Evolutionary conservation across 2,888 invertebrate genomes (phyloP).

Genomic region (Carpatolechia fugitivella): DNA sequence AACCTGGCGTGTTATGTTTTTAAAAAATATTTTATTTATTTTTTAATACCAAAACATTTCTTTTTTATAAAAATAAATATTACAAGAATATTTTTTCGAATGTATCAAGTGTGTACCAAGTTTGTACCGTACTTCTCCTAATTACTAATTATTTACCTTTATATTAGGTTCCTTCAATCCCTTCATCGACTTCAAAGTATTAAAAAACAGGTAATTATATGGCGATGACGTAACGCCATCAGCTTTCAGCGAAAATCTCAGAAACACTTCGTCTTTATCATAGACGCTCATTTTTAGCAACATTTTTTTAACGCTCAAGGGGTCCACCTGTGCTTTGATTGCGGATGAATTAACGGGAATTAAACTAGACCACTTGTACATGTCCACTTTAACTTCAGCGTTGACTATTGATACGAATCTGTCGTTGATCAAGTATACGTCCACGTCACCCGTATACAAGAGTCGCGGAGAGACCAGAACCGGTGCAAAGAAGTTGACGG

Average conservation of each 20-base stretch:
- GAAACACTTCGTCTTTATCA: conserved; percentile 49
- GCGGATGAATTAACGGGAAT: conserved; percentile 49
- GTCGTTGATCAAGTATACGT: conserved; percentile 84
- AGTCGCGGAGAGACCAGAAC: conserved; percentile 82
- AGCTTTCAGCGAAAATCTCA: conserved; percentile 74
- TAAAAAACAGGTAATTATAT: conserved; percentile 84
- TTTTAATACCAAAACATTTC: too few species aligned
- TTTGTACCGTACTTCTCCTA: too few species aligned
- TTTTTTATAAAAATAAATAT: too few species aligned
- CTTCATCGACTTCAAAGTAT: conserved; percentile 72
- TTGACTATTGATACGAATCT: conserved; percentile 61
- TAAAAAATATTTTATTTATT: too few species aligned
- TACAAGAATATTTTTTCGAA: too few species aligned
- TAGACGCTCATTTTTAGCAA: conserved; percentile 41
- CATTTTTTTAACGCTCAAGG: conserved; percentile 51
- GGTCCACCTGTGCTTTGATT: conserved; percentile 39
- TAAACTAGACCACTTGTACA: conserved; percentile 80
- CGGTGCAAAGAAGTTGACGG: conserved; percentile 90
- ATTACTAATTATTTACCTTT: too few species aligned
- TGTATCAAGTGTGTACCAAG: too few species aligned
- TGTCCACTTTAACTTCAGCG: conserved; percentile 74
- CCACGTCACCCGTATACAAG: conserved; percentile 68
- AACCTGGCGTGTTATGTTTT: too few species aligned
- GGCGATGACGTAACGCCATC: conserved; percentile 71
- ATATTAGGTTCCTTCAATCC: conserved; percentile 77